These are phyloP conservation scores for Tangara arthus DNA, from an alignment of 2,797 vertebrate species.

Conservation along the genomic window DNA sequence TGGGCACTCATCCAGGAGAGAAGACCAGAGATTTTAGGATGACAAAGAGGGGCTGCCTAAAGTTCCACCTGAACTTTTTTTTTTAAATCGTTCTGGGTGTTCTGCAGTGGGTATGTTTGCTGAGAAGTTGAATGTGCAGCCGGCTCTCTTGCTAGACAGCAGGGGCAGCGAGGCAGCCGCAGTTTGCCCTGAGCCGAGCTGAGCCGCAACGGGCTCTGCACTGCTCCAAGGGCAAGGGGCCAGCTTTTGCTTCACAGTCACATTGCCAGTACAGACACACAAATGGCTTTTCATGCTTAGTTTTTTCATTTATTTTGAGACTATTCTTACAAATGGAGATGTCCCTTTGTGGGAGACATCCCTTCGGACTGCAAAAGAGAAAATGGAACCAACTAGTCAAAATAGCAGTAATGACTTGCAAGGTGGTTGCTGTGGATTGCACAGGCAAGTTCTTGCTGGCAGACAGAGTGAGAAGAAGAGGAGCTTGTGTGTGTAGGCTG, in stretches of 20 bases:
- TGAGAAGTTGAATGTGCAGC: neutral
- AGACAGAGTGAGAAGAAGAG: neutral
- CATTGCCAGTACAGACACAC: neutral
- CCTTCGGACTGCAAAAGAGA: neutral
- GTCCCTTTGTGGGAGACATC: neutral
- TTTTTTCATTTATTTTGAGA: neutral
- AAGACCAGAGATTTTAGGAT: neutral
- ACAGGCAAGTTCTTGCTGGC: neutral
- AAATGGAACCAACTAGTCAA: neutral
- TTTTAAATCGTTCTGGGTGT: neutral
- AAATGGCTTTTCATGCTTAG: neutral
- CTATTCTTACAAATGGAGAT: neutral
- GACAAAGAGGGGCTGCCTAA: accelerated
- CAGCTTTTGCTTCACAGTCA: neutral
- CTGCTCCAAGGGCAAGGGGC: neutral
- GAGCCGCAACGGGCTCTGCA: neutral
- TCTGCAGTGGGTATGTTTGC: neutral
- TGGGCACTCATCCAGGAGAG: neutral
- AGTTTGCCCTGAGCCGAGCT: neutral
- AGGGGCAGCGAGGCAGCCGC: neutral
- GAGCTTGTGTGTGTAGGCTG: neutral
- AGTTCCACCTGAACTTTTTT: neutral
- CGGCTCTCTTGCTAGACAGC: neutral
- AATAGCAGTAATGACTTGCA: neutral
- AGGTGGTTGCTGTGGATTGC: neutral